Evolutionary conservation across 2,797 vertebrate genomes (phyloP).

Genomic region (Sarcoramphus papa): DNA sequence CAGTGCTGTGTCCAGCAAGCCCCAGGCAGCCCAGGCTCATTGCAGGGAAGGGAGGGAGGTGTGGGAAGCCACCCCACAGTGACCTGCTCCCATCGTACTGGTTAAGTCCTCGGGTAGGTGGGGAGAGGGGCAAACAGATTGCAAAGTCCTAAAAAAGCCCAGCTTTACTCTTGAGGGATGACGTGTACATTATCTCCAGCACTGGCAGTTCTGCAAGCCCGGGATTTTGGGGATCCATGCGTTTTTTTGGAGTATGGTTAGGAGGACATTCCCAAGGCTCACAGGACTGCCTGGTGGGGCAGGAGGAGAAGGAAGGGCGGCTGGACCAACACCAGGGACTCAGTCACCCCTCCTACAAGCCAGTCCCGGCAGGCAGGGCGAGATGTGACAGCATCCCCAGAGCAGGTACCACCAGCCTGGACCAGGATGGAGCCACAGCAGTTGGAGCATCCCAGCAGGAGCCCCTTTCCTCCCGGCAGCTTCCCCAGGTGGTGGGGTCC

Average conservation of each 20-base stretch:
- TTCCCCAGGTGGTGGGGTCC: fast-evolving
- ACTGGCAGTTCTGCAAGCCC: background rate
- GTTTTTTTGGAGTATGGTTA: background rate
- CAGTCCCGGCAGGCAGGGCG: background rate
- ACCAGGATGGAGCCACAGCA: background rate
- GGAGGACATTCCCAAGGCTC: background rate
- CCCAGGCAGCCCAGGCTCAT: background rate
- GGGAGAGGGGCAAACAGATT: background rate
- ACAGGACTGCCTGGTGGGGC: background rate
- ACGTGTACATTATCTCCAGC: background rate
- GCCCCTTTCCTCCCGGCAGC: background rate
- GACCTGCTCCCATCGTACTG: background rate
- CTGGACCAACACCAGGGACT: background rate
- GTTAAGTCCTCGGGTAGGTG: background rate
- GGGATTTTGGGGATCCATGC: background rate
- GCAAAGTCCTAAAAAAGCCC: background rate
- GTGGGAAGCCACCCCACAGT: background rate
- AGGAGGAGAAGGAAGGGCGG: background rate
- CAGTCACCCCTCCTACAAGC: background rate
- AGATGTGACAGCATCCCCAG: background rate
- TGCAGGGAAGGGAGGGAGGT: background rate
- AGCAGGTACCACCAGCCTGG: background rate
- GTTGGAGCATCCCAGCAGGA: background rate
- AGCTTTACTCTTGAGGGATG: background rate
- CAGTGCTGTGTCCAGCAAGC: background rate